Evolutionary conservation across 2,888 invertebrate genomes (phyloP).

Genomic region (Zonitis immaculata): DNA sequence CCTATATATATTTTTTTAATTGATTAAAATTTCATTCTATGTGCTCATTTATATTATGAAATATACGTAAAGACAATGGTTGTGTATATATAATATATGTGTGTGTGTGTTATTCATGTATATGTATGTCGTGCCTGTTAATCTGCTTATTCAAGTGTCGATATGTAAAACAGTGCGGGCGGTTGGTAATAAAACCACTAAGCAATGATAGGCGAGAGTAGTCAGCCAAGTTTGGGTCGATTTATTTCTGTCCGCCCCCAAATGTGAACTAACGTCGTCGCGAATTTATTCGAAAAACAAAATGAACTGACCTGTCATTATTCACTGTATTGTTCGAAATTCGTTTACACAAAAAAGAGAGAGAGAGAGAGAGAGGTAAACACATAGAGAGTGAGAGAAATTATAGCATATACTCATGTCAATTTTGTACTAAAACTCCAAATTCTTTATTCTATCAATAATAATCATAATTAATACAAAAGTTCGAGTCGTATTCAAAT

Average conservation of each 20-base stretch:
- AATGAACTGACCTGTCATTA: slow-evolving; percentile 34
- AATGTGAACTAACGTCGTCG: slow-evolving; percentile 19
- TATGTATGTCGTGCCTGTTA: not conserved
- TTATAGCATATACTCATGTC: too few relatives aligned
- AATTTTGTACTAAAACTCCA: too few relatives aligned
- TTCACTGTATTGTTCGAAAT: slow-evolving; percentile 22
- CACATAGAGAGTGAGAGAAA: too few relatives aligned
- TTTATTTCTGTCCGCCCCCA: slow-evolving; percentile 30
- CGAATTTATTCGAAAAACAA: slow-evolving; percentile 35
- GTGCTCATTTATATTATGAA: not conserved
- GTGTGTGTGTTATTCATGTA: not conserved
- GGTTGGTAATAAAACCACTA: slow-evolving; percentile 16
- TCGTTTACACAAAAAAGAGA: too few relatives aligned
- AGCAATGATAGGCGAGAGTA: slow-evolving; percentile 20
- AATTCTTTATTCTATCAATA: too few relatives aligned
- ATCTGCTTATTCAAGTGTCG: slow-evolving; percentile 3
- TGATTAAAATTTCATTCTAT: not conserved
- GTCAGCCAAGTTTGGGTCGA: slow-evolving; percentile 15
- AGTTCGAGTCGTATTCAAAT: too few relatives aligned
- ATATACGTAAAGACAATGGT: not conserved
- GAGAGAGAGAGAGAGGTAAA: too few relatives aligned
- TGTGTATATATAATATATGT: not conserved
- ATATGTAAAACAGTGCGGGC: slow-evolving; percentile 14
- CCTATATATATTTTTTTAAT: not conserved
- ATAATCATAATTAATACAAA: too few relatives aligned